These are phyloP conservation scores for Metalampra italica DNA, from an alignment of 2,888 invertebrate species.

Conservation along the genomic window DNA sequence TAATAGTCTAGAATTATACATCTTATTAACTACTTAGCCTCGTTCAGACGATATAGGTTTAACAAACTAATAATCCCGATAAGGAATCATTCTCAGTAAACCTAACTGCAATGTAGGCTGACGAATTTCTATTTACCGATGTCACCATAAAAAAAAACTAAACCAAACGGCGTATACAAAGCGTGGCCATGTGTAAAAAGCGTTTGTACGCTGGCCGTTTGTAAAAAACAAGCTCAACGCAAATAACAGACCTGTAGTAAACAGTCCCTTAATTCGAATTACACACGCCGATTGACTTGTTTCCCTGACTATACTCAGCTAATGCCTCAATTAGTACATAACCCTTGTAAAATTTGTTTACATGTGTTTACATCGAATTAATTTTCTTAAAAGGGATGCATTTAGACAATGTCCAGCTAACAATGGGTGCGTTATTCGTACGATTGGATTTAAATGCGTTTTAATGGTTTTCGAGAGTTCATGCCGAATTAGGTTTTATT, in stretches of 20 bases:
- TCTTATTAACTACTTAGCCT: too few relatives aligned
- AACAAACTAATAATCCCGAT: too few relatives aligned
- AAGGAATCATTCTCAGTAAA: too few relatives aligned
- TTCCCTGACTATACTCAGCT: constrained; percentile 57
- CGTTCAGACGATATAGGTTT: too few relatives aligned
- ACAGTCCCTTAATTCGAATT: constrained; percentile 72
- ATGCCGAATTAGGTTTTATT: constrained; percentile 42
- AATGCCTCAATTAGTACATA: constrained; percentile 62
- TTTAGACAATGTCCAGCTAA: constrained; percentile 52
- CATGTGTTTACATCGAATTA: constrained; percentile 48
- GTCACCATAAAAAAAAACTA: too few relatives aligned
- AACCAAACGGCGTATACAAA: constrained; percentile 7
- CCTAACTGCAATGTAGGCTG: background rate
- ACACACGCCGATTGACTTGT: constrained; percentile 67
- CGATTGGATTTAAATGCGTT: constrained; percentile 33
- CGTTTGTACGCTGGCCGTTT: constrained; percentile 45
- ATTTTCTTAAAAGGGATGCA: constrained; percentile 48
- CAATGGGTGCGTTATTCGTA: constrained; percentile 48
- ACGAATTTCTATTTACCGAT: too few relatives aligned
- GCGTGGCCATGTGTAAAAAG: constrained; percentile 67
- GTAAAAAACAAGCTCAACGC: constrained; percentile 41
- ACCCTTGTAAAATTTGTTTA: constrained; percentile 57
- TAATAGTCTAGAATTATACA: too few relatives aligned
- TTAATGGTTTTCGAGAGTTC: constrained; percentile 39
- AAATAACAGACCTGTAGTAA: constrained; percentile 64